Evolutionary conservation across 2,888 invertebrate species (phyloP), one percentile per base, ranked within the genome.

Genomic region (Heliconius ethilla): DNA sequence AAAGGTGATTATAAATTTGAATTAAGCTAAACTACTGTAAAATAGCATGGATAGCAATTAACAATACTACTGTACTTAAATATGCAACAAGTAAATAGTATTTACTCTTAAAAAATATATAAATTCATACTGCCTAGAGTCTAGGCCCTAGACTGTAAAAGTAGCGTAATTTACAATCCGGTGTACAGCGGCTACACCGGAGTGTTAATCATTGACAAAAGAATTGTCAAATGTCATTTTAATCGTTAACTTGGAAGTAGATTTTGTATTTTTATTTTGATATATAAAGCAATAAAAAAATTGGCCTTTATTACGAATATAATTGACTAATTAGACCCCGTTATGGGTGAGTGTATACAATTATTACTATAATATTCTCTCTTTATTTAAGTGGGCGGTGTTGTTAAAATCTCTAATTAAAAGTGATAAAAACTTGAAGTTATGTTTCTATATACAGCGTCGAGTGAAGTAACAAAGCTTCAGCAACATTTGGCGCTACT

Each of bases 401-500:
- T 80, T 80, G 77, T 72, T 62, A 76, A 65, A 67, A 33, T 73
- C 73, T 79, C 75, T 69, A 87, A 85, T 92, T 93, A 92, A 92
- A 92, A 93, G 91, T 90, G 87, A 90, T 91, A 89, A 86, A 86
- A 83, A 84, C 87, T 78, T 78, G 66, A 78, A 81, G 77, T 77
- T 79, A 79, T 81, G 69, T 80, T 78, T 78, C 77, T 78, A 88
- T 90, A 85, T 90, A 82, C 87, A 95, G 95, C 95, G 86, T 95
- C 95, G 81, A 95, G 94, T 82, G 96, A 96, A 89, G 95, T 95
- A 84, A 94, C 95, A 79, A 96, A 96, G 90, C 94, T 97, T 84
- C 98, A 98, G 90, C 98, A 98, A 89, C 98, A 99, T 89, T 94
- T 99, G 82, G 92, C 96, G 78, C 95, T 99, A 79, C 95, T 99